phyloP scores from a whole-genome alignment of 2,113 vertebrate genomes.

The Tretioscincus oriximinensis region DNA sequence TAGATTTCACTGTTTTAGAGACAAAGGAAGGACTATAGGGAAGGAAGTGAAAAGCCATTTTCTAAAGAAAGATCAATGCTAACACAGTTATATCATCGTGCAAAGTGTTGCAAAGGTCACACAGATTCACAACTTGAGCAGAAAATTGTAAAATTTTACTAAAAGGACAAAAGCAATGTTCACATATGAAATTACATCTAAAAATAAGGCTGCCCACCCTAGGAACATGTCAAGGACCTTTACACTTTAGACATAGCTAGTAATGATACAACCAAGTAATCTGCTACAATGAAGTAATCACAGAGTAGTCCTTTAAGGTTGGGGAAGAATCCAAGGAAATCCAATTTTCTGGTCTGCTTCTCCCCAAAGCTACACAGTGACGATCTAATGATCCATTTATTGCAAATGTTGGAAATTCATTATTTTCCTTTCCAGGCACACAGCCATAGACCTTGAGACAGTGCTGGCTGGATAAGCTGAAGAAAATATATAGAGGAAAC shows the following conservation, averaged over 20 bases:
- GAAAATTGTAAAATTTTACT: constrained; percentile 43
- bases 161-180: constrained; percentile 28
- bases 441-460: background rate
- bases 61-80: constrained; percentile 41
- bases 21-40: background rate
- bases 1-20: background rate
- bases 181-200: constrained; percentile 48
- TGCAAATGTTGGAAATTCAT: constrained; percentile 19
- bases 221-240: constrained; percentile 35
- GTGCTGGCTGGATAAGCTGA: background rate
- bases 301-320: constrained; percentile 25
- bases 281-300: constrained; percentile 10
- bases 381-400: constrained; percentile 28
- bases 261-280: constrained; percentile 30
- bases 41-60: constrained; percentile 23
- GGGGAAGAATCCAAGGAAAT: constrained; percentile 29
- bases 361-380: background rate
- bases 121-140: constrained; percentile 24
- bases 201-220: constrained; percentile 26
- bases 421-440: constrained; percentile 17
- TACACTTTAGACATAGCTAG: constrained; percentile 10
- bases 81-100: constrained; percentile 23
- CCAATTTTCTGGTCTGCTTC: constrained; percentile 34
- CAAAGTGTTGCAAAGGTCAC: constrained; percentile 14
- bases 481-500: constrained; percentile 7